phyloP scores from a whole-genome alignment of 2,113 vertebrate genomes.

The Phrynocephalus versicolor region DNA sequence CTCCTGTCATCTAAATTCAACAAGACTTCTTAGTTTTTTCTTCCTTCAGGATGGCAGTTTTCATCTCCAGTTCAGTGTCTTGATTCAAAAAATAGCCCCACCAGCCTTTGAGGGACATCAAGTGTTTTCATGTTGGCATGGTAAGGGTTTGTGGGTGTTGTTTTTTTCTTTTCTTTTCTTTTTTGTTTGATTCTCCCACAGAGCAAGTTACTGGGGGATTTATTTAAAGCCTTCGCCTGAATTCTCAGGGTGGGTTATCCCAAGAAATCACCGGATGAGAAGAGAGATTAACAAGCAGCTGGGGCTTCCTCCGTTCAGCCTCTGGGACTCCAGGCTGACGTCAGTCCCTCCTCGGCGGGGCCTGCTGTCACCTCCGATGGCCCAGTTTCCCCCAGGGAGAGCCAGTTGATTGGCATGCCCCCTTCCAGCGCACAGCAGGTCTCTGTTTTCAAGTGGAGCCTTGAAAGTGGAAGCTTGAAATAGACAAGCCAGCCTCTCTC shows the following conservation, averaged over 20 bases:
- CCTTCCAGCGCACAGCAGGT: no score
- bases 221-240: slow-evolving; percentile 44
- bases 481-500: slow-evolving; percentile 41
- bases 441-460: slow-evolving; percentile 37
- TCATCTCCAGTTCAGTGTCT: no score
- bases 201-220: slow-evolving; percentile 24
- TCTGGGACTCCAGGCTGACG: slow-evolving; percentile 32
- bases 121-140: background rate
- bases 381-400: slow-evolving; percentile 27
- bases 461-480: slow-evolving; percentile 19
- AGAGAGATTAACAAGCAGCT: slow-evolving; percentile 46
- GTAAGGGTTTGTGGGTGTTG: no score
- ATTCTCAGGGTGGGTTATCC: slow-evolving; percentile 52
- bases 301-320: slow-evolving; percentile 46
- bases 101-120: background rate
- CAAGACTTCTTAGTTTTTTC: no score
- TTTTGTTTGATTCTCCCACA: slow-evolving; percentile 49
- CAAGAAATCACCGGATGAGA: slow-evolving; percentile 58
- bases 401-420: slow-evolving; percentile 41
- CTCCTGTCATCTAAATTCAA: no score
- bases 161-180: no score
- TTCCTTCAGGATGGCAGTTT: no score
- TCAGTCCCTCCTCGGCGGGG: background rate
- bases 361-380: background rate
- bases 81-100: no score